Base-by-base conservation (phyloP, 2,888 invertebrate species). In the Ochropleura plecta region DNA sequence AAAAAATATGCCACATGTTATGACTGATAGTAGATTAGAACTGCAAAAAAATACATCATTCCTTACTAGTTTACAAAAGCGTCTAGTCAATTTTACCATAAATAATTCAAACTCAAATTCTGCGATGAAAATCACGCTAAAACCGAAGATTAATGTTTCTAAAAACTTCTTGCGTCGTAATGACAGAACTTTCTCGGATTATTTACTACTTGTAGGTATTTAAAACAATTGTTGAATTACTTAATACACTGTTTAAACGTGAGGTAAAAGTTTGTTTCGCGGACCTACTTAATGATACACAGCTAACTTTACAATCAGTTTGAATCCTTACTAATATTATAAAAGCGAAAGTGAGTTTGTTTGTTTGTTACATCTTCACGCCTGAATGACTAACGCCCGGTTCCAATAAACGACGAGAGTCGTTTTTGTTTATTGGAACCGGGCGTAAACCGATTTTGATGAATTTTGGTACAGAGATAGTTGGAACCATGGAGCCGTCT, bases 111-210 rank as follows among this genome's bases (percentile, higher is more conserved):
- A 59, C 9, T 67, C 40, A 44, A 82, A 82, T 55, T 40, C 42
- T 55, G 67, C 65, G 49, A 44, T 10, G 48, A 40, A 59, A 70
- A 71, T 80, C 49, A 60, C 30, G 10, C 53, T 46, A 55, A 79
- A 67, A 53, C 63, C 12, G 44, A 83, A 78, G 78, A 80, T 79
- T 77, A 70, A 77, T 79, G 60, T 20, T 59, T 69, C 49, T 48
- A 30, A 8, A 72, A 83, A 72, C 12, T 79, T 62, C 79, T 62
- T 40, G 20, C 46, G 40, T 49, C n/a, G 9, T 80, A 71, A 78
- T 62, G 65, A 48, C 57, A 72, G 46, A 83, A 70, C 78, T 79
- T 77, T 67, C 53, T 7, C 20, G 44, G 77, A 66, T 76, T 53
- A 81, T 81, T 63, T 63, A 66, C 16, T 30, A 57, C 44, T 75